phyloP scores from a whole-genome alignment of 1,140 invertebrate species.

The Onthophagus taurus region DNA sequence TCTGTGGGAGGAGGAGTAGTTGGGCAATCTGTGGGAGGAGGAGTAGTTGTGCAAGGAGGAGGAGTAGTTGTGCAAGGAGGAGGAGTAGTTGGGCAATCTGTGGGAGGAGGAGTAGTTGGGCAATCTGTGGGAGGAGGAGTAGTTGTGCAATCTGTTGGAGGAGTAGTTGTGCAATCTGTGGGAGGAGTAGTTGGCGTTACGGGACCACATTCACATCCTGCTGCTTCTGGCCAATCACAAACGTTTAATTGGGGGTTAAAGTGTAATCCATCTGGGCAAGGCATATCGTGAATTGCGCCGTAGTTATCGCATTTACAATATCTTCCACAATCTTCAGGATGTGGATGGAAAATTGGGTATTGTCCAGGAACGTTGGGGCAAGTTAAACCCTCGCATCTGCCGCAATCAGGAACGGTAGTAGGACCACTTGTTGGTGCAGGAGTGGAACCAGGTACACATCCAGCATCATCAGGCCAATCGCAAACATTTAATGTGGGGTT shows the following conservation, averaged over 20 bases:
- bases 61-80: no score
- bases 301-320: constrained; percentile 5
- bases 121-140: no score
- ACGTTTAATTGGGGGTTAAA: constrained; percentile 32
- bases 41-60: no score
- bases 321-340: neutral
- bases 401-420: neutral
- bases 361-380: neutral
- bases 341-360: neutral
- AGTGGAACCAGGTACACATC: neutral
- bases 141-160: no score
- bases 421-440: neutral
- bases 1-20: no score
- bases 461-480: neutral
- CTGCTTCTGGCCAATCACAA: constrained; percentile 35
- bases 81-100: no score
- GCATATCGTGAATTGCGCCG: constrained; percentile 15
- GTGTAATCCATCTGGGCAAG: constrained; percentile 31
- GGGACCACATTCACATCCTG: constrained; percentile 21
- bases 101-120: no score
- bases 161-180: no score
- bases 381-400: neutral
- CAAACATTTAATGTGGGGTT: neutral
- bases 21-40: no score
- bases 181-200: no score